Percentiles rank a stretch among this genome's conserved stretches.
Evolutionary conservation across 2,797 vertebrate species (phyloP).

Genomic region (Channallabes apus): DNA sequence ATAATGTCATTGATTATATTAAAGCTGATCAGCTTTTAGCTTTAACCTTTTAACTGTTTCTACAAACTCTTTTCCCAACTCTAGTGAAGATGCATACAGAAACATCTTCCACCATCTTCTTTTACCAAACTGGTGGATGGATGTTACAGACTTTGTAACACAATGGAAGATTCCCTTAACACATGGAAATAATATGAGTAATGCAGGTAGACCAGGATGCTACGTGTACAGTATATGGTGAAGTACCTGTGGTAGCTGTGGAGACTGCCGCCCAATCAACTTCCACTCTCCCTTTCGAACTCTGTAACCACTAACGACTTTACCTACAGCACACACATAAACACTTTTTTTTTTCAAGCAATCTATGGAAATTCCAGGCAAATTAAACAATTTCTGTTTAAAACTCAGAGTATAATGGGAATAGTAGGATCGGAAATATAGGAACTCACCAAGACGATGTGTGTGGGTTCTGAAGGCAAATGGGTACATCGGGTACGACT

Average conservation of each 20-base stretch:
- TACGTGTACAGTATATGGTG: neutral
- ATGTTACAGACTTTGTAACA: neutral
- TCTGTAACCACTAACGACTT: constrained; percentile 95
- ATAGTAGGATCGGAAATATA: neutral
- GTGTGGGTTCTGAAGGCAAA: constrained; percentile 98
- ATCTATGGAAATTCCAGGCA: neutral
- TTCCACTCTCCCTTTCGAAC: constrained; percentile 88
- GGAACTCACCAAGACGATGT: constrained; percentile 85
- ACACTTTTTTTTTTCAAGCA: neutral
- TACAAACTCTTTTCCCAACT: too few relatives aligned
- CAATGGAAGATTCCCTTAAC: neutral
- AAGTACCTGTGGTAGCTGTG: constrained; percentile 90
- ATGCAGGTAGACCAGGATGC: neutral
- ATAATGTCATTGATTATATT: too few relatives aligned
- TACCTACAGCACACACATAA: constrained; percentile 73
- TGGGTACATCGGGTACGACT: constrained; percentile 87
- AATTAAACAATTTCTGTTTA: neutral
- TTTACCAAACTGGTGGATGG: neutral
- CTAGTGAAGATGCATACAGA: neutral
- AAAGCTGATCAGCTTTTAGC: too few relatives aligned
- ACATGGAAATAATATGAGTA: neutral
- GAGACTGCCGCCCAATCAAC: constrained; percentile 91
- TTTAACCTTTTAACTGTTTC: too few relatives aligned
- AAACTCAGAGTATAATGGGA: neutral
- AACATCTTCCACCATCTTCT: too few relatives aligned